phyloP scores from a whole-genome alignment of 2,888 invertebrate genomes.

The Dysmachus trigonus region DNA sequence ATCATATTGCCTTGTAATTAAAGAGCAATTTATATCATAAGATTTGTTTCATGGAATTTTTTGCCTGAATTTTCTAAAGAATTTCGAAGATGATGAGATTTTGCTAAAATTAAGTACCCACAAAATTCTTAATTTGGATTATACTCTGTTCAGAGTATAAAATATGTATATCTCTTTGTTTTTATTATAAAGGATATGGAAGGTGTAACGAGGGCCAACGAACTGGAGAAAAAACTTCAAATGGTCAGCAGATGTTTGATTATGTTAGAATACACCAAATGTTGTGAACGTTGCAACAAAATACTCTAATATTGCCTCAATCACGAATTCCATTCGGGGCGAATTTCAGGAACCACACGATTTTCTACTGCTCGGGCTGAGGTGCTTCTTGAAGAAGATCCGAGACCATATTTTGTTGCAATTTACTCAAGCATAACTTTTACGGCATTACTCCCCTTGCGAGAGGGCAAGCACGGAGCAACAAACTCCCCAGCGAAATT shows the following conservation, averaged over 20 bases:
- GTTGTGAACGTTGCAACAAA: background rate
- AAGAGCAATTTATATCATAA: too few species aligned
- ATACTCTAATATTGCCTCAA: background rate
- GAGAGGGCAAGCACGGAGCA: background rate
- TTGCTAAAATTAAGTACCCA: too few species aligned
- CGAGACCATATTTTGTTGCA: background rate
- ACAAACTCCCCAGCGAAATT: background rate
- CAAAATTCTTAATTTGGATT: too few species aligned
- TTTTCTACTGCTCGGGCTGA: background rate
- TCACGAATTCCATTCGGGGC: background rate
- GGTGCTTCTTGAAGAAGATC: background rate
- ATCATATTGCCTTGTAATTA: too few species aligned
- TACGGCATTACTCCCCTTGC: background rate
- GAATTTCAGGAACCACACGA: background rate
- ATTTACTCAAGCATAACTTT: background rate
- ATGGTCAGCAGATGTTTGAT: background rate
- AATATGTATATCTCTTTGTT: too few species aligned
- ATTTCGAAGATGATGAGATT: too few species aligned
- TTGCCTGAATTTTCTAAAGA: too few species aligned
- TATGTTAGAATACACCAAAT: background rate
- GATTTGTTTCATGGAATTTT: too few species aligned
- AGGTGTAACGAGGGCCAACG: background rate
- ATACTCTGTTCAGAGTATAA: background rate
- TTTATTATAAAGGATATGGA: too few species aligned
- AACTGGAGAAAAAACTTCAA: background rate